These are phyloP conservation scores for Ectemnius cavifrons DNA, from an alignment of 2,888 invertebrate genomes.

Conservation along the genomic window DNA sequence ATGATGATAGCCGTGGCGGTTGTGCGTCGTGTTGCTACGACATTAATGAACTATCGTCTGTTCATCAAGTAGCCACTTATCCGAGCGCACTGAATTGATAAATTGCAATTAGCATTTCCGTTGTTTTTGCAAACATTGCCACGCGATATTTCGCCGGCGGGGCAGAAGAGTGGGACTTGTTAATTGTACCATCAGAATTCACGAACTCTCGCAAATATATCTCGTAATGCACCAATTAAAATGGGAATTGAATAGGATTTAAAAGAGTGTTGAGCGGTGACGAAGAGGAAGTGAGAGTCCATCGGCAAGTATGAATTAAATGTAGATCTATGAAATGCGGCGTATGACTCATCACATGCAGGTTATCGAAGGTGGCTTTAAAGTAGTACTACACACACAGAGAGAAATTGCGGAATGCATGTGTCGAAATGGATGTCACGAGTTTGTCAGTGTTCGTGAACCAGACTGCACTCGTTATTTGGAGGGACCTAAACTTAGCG, in stretches of 20 bases:
- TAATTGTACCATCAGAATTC: neutral
- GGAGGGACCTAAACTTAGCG: constrained; percentile 51
- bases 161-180: neutral
- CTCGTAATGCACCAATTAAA: neutral
- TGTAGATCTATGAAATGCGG: constrained; percentile 29
- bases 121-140: constrained; percentile 9
- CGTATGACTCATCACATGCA: constrained; percentile 20
- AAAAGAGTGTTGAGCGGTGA: neutral
- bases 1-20: constrained; percentile 30
- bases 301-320: neutral
- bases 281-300: neutral
- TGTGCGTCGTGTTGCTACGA: neutral
- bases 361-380: constrained; percentile 16
- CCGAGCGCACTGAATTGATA: constrained; percentile 25
- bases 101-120: constrained; percentile 31
- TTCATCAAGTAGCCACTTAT: constrained; percentile 27
- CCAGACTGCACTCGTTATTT: constrained; percentile 49
- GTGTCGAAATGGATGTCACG: constrained; percentile 60
- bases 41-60: constrained; percentile 40
- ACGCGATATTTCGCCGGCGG: neutral
- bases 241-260: neutral
- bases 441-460: constrained; percentile 61
- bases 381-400: constrained; percentile 41
- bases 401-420: constrained; percentile 53
- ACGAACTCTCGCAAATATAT: neutral